Base-by-base conservation (phyloP, 2,113 vertebrate genomes). In the Varanus komodoensis region DNA sequence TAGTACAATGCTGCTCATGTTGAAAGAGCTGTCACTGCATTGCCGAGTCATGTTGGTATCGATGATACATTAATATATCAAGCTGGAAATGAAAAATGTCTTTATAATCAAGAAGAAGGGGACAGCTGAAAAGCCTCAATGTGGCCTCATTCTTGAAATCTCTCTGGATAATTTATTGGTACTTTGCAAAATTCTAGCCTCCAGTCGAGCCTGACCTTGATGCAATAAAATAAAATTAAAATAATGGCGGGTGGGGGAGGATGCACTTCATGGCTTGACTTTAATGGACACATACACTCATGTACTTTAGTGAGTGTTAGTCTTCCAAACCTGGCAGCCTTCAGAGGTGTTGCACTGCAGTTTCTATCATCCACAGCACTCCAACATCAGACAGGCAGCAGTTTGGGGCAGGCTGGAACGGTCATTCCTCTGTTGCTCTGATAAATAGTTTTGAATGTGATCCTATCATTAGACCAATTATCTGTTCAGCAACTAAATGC, bases 91-190 rank as follows among this genome's bases (percentile, higher is more conserved):
- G 38, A 89, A 93, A 84, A 91, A 81, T 68, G 25, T 67, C 93
- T 89, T 91, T 90, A 34, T 44, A 92, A 94, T 71, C 64, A 89
- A 54, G 54, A 91, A 38, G 54, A 93, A 86, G 6, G 21, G 67
- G 82, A 44, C 1, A 38, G 0, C 12, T 87, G 91, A 32, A 83
- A 87, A 77, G 67, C 71, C n/a, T 64, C 92, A 91, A 1, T 73
- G 0, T 61, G 85, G n/a, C 15, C 0, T 81, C 80, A 6, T 84
- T 8, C 61, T 93, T 82, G 68, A 87, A 57, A 34, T 78, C 44
- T 21, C 3, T 38, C 2, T 15, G 1, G 0, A 48, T 82, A 29
- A 57, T 79, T 9, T 32, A 61, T 92, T 64, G 8, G 23, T 34
- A 82, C 32, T 90, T 91, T 29, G 6, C 19, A 79, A 86, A 82